Conservation (phyloP, 2,113 vertebrate genomes). For the Heterocephalus glaber region DNA sequence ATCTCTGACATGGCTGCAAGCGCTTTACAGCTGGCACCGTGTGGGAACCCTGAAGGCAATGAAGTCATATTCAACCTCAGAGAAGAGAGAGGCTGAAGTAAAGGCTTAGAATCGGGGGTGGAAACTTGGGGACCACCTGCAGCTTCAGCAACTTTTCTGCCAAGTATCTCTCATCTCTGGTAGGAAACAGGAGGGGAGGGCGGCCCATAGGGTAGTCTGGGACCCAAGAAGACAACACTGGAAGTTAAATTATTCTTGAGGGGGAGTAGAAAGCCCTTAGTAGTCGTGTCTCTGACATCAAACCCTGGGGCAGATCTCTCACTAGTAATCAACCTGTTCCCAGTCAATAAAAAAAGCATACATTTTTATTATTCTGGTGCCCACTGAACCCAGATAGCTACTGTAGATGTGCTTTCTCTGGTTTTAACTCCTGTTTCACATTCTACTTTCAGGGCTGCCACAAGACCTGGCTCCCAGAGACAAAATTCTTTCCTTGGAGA, state of each 20-base stretch:
- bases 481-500: neutral
- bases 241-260: neutral
- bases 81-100: conserved; percentile 13
- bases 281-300: neutral
- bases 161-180: neutral
- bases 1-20: neutral
- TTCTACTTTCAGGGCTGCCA: neutral
- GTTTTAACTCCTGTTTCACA: neutral
- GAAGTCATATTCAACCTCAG: neutral
- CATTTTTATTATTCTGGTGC: conserved; percentile 31
- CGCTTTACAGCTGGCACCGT: neutral
- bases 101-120: neutral
- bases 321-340: neutral
- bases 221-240: neutral
- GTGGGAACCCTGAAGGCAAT: neutral
- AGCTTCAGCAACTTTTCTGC: neutral
- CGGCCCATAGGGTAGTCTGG: neutral
- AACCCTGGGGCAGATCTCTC: neutral
- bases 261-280: neutral
- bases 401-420: neutral
- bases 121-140: neutral
- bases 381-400: neutral
- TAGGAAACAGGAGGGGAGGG: neutral
- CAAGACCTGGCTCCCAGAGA: neutral
- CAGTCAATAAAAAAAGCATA: neutral